Percentiles rank a stretch among this genome's conserved stretches.
These are phyloP conservation scores for Eristalinus aeneus DNA, from an alignment of 2,888 invertebrate genomes.

Conservation along the genomic window DNA sequence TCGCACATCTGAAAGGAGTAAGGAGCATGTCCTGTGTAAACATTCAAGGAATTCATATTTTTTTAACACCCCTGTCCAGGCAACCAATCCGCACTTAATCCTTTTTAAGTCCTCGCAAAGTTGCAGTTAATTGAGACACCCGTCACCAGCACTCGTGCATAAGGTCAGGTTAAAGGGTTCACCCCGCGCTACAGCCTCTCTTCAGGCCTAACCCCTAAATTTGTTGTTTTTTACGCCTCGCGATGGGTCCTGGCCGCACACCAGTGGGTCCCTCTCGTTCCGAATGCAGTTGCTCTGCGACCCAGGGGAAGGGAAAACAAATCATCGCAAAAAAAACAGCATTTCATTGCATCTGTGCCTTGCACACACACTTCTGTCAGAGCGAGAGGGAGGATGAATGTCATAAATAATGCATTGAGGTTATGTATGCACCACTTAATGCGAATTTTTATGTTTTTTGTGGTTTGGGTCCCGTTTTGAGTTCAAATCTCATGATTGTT, in stretches of 20 bases:
- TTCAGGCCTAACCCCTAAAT: constrained; percentile 59
- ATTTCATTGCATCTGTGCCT: not conserved
- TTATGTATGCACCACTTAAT: constrained; percentile 58
- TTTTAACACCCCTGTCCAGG: constrained; percentile 41
- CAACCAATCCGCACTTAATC: constrained; percentile 1
- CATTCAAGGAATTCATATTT: constrained; percentile 49
- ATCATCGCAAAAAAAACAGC: constrained; percentile 33
- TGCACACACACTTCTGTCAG: not conserved
- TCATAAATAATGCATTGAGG: constrained; percentile 66
- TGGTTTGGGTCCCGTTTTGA: constrained; percentile 9
- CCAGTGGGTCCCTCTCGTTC: not conserved
- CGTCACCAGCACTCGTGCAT: constrained; percentile 5
- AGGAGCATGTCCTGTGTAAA: constrained; percentile 32
- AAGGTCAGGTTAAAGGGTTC: constrained; percentile 39
- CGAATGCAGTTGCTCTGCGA: constrained; percentile 18
- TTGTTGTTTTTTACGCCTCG: constrained; percentile 8
- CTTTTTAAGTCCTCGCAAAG: not conserved
- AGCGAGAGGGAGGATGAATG: constrained; percentile 37
- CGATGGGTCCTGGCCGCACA: not conserved
- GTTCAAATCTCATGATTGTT: not conserved
- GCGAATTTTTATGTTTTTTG: constrained; percentile 10
- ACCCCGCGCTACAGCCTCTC: constrained; percentile 5
- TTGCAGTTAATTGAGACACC: constrained; percentile 2
- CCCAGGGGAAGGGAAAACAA: constrained; percentile 25
- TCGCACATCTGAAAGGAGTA: constrained; percentile 7